These are phyloP conservation scores for Lochmaea capreae DNA, from an alignment of 2,888 invertebrate species.

Conservation along the genomic window DNA sequence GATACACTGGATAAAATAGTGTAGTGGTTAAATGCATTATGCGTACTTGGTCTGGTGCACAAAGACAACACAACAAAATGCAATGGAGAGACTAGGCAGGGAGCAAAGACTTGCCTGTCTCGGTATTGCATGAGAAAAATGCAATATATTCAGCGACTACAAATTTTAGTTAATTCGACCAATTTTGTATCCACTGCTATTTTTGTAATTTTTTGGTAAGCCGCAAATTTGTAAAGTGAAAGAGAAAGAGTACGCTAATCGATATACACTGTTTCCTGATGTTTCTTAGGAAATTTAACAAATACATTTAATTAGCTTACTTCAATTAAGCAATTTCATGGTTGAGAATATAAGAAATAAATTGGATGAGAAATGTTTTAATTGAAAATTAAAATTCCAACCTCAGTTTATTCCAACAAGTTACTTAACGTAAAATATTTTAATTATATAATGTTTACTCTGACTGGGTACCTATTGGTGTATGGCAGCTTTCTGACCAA, in stretches of 20 bases:
- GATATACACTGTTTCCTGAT: neutral
- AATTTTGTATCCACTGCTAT: too few relatives aligned
- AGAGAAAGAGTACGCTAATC: neutral
- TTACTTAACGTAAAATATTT: constrained; percentile 10
- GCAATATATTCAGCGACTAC: too few relatives aligned
- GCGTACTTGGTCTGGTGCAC: too few relatives aligned
- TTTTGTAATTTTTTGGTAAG: neutral
- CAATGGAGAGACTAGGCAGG: too few relatives aligned
- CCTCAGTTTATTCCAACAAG: constrained; percentile 7
- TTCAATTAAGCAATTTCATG: constrained; percentile 8
- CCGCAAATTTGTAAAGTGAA: neutral
- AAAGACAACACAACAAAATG: too few relatives aligned
- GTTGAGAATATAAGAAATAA: constrained; percentile 4
- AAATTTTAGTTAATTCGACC: too few relatives aligned
- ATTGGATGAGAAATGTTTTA: neutral
- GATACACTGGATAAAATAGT: too few relatives aligned
- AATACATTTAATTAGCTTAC: constrained; percentile 10
- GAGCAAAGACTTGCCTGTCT: too few relatives aligned
- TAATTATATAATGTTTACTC: constrained; percentile 11
- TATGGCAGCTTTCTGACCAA: constrained; percentile 3
- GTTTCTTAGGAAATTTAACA: neutral
- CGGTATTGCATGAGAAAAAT: too few relatives aligned
- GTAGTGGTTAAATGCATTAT: too few relatives aligned
- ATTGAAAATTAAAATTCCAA: constrained; percentile 14
- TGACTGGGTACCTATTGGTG: constrained; percentile 11